A percentile compares a stretch with the other conserved stretches of the same genome.
Evolutionary conservation across 1,140 invertebrate genomes (phyloP).

Genomic region (Drosophila baimaii): DNA sequence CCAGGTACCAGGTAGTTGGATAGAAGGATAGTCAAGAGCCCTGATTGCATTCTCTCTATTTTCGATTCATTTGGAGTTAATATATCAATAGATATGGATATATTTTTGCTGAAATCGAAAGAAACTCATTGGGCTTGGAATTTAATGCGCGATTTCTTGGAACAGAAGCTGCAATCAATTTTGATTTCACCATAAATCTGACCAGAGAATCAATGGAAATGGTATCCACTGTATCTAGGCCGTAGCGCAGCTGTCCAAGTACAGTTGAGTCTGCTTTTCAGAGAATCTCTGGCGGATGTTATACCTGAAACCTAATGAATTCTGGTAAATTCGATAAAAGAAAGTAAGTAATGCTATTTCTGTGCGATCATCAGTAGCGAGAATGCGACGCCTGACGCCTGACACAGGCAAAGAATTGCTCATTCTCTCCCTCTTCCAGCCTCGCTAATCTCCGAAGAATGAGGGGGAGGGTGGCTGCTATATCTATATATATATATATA

Average conservation of each 20-base stretch:
- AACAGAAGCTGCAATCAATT: neutral
- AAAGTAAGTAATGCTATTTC: neutral
- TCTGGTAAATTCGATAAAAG: constrained; percentile 5
- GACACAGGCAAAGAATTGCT: neutral
- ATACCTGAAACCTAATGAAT: constrained; percentile 18
- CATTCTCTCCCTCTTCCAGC: constrained; percentile 1
- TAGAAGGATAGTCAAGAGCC: neutral
- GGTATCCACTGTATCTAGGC: neutral
- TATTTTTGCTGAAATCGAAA: neutral
- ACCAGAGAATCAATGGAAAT: neutral
- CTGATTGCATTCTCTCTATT: too few species aligned
- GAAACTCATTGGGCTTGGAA: neutral
- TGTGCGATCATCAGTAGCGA: neutral
- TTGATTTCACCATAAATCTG: constrained; percentile 3
- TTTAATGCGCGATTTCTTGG: neutral
- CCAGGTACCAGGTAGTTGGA: neutral
- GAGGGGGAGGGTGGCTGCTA: neutral
- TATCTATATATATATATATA: neutral
- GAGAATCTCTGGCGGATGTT: constrained; percentile 9
- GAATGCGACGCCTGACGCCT: neutral
- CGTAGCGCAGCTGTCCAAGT: constrained; percentile 17
- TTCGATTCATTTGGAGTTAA: neutral
- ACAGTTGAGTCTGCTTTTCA: constrained; percentile 15
- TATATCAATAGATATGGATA: neutral
- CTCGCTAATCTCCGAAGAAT: constrained; percentile 12